phyloP scores from a whole-genome alignment of 2,797 vertebrate species.

The Threskiornis aethiopicus region DNA sequence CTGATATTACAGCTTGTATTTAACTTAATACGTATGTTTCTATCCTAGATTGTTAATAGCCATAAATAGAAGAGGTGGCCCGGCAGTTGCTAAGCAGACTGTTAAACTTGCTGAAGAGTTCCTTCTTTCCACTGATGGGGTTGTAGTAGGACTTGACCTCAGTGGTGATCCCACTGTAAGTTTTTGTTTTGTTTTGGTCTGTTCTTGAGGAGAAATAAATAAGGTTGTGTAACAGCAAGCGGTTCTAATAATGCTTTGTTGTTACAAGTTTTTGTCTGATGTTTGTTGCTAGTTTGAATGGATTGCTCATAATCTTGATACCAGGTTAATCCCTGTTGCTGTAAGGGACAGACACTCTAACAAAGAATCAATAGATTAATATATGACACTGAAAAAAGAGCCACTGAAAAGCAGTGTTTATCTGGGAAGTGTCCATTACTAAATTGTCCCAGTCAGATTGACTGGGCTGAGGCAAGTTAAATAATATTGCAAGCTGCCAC shows the following conservation, averaged over 20 bases:
- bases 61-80: constrained; percentile 89
- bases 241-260: not conserved
- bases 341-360: not conserved
- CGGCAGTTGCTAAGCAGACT: constrained; percentile 87
- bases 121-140: constrained; percentile 82
- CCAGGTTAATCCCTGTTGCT: not conserved
- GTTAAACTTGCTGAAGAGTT: constrained; percentile 94
- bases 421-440: not conserved
- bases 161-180: constrained; percentile 94
- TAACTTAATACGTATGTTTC: not conserved
- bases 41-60: constrained; percentile 87
- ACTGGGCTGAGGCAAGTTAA: not conserved
- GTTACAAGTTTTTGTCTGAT: not conserved
- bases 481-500: not conserved
- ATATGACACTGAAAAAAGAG: not conserved
- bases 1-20: not conserved
- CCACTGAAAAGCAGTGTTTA: not conserved
- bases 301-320: not conserved
- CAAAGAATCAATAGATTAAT: not conserved
- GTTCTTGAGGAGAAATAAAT: not conserved
- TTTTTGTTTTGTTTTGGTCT: not conserved
- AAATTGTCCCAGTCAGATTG: not conserved
- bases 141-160: constrained; percentile 92
- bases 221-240: not conserved
- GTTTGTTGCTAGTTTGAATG: not conserved